Percentiles rank a stretch among this genome's conserved stretches.
Conservation (phyloP, 2,113 vertebrate genomes). For the Poeciliopsis prolifica region DNA sequence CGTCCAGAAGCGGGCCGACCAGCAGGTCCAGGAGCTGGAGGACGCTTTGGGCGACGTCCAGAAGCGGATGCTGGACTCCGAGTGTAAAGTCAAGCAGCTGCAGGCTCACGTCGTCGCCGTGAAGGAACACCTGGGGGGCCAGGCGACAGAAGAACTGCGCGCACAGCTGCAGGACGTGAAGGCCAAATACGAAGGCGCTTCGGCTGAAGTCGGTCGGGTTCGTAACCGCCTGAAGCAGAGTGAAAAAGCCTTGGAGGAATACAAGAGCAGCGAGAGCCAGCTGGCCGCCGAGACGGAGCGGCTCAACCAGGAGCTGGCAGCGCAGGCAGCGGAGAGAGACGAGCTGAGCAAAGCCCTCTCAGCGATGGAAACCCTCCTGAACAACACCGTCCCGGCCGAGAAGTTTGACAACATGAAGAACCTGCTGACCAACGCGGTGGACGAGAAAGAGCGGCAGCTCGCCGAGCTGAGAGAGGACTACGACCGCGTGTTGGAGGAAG, state of each 20-base stretch:
- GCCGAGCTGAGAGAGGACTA: conserved; percentile 83
- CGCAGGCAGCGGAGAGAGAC: conserved; percentile 78
- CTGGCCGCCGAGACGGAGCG: conserved; percentile 84
- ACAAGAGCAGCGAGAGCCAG: conserved; percentile 86
- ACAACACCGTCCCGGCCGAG: conserved; percentile 80
- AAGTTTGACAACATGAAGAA: conserved; percentile 92
- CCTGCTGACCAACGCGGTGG: conserved; percentile 82
- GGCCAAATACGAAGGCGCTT: conserved; percentile 90
- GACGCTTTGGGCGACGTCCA: conserved; percentile 94
- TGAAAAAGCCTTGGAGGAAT: conserved; percentile 87
- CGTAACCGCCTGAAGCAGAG: conserved; percentile 92
- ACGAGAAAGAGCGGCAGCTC: conserved; percentile 85
- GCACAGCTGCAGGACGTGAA: conserved; percentile 90
- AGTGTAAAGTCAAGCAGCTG: conserved; percentile 96
- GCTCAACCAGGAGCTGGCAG: conserved; percentile 81
- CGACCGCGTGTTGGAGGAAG: conserved; percentile 81
- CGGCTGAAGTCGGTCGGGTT: conserved; percentile 89
- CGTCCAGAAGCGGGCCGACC: conserved; percentile 87
- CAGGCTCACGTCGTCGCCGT: conserved; percentile 94
- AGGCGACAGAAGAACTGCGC: conserved; percentile 84
- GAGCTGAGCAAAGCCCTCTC: conserved; percentile 67
- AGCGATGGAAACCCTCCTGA: conserved; percentile 81
- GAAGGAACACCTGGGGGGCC: conserved; percentile 88
- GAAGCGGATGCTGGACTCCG: conserved; percentile 97
- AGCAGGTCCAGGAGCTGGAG: conserved; percentile 91